phyloP scores from a whole-genome alignment of 2,797 vertebrate species.

The Pangasius djambal region DNA sequence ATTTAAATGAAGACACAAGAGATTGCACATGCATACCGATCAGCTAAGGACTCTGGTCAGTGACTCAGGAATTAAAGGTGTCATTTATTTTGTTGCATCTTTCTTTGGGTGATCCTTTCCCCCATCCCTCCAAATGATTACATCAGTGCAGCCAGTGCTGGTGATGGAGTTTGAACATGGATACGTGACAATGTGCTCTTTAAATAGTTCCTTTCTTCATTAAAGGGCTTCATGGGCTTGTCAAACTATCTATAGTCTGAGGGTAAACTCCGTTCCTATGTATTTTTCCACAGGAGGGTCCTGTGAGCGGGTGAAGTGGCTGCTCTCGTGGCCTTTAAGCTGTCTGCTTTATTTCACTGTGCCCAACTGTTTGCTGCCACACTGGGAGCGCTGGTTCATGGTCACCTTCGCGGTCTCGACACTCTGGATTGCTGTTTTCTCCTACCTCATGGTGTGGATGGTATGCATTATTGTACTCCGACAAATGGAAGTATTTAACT shows the following conservation, averaged over 20 bases:
- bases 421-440: conserved; percentile 82
- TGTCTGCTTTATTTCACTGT: conserved; percentile 75
- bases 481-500: background rate
- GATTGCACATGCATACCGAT: background rate
- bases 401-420: conserved; percentile 79
- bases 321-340: conserved; percentile 78
- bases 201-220: conserved; percentile 1
- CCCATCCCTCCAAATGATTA: background rate
- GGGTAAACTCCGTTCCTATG: background rate
- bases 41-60: background rate
- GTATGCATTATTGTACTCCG: conserved; percentile 57
- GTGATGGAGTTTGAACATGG: background rate
- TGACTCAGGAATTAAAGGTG: background rate
- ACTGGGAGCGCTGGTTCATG: conserved; percentile 81
- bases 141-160: background rate
- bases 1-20: background rate
- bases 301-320: conserved; percentile 71
- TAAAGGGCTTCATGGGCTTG: background rate
- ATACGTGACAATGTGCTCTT: background rate
- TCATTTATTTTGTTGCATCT: background rate
- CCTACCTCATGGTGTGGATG: conserved; percentile 89
- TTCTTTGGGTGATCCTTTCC: background rate
- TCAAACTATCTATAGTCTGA: background rate
- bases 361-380: conserved; percentile 75
- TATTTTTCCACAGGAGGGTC: conserved; percentile 63